These are phyloP conservation scores for Sebastes glaucus DNA, from an alignment of 2,797 vertebrate genomes.

Conservation along the genomic window DNA sequence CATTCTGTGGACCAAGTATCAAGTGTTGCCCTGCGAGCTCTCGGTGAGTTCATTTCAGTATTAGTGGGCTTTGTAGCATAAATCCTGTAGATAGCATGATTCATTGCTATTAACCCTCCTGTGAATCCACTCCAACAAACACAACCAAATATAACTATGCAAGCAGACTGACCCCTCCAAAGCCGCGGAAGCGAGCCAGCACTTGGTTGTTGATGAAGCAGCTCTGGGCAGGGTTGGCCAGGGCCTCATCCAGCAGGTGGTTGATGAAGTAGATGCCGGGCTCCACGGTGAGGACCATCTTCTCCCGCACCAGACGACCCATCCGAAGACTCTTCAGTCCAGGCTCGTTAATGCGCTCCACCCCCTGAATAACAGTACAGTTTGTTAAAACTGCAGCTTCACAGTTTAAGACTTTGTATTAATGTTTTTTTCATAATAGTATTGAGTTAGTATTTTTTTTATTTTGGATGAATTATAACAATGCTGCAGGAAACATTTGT, in stretches of 20 bases:
- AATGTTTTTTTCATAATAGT: neutral
- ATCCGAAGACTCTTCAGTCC: conserved; percentile 92
- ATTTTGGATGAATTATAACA: neutral
- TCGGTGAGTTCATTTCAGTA: too few species aligned
- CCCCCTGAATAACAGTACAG: conserved; percentile 77
- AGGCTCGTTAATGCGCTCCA: conserved; percentile 85
- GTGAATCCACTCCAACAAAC: neutral
- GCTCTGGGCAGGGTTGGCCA: conserved; percentile 82
- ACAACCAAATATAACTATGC: neutral
- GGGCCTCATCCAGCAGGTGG: conserved; percentile 91
- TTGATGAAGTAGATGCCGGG: conserved; percentile 98
- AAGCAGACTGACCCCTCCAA: conserved; percentile 90
- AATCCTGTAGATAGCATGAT: too few species aligned
- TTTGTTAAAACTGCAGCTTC: neutral
- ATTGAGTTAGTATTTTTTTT: neutral
- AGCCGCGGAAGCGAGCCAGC: conserved; percentile 88
- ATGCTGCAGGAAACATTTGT: too few species aligned
- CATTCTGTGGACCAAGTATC: neutral
- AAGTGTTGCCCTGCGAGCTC: neutral
- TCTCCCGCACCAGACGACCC: conserved; percentile 84
- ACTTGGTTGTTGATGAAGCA: conserved; percentile 88
- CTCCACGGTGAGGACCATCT: conserved; percentile 97
- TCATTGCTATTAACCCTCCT: neutral
- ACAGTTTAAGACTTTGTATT: too few species aligned
- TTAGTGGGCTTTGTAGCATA: too few species aligned